Conservation (phyloP, 2,888 invertebrate species). For the Neria commutata region DNA sequence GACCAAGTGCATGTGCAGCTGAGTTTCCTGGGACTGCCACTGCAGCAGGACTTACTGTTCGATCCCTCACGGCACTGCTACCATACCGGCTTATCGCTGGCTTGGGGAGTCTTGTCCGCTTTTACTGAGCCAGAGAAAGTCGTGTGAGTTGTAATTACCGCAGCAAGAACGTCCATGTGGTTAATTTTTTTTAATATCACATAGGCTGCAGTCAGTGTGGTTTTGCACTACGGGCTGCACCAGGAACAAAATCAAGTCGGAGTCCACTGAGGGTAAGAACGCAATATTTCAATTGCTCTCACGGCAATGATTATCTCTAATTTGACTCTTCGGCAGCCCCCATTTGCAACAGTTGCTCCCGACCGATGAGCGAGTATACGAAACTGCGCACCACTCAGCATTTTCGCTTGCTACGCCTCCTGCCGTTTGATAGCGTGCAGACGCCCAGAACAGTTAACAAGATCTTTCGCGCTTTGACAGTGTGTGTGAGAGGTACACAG, state of each 20-base stretch:
- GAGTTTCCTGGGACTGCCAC: conserved; percentile 48
- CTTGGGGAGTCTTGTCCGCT: conserved; percentile 51
- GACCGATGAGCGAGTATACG: conserved; percentile 53
- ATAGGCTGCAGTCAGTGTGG: conserved; percentile 60
- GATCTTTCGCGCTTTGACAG: conserved; percentile 41
- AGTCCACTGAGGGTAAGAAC: conserved; percentile 43
- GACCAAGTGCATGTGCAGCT: conserved; percentile 51
- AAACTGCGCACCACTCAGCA: conserved; percentile 49
- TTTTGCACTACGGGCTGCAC: conserved; percentile 53
- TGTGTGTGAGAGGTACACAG: conserved; percentile 44
- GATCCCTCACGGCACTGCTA: conserved; percentile 33
- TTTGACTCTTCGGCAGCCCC: conserved; percentile 42
- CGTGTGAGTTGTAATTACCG: conserved; percentile 46
- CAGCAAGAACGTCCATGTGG: too few relatives aligned
- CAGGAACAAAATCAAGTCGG: conserved; percentile 47
- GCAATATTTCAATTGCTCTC: neutral
- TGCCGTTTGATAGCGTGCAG: conserved; percentile 44
- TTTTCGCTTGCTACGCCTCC: conserved; percentile 44
- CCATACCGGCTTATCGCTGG: conserved; percentile 43
- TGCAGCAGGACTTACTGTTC: conserved; percentile 41
- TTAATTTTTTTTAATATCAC: too few relatives aligned
- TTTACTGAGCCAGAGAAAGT: conserved; percentile 43
- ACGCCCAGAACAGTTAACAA: conserved; percentile 42
- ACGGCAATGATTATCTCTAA: neutral
- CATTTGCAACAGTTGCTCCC: conserved; percentile 46